Percentiles rank a stretch among this genome's conserved stretches.
Evolutionary conservation across 2,888 invertebrate species (phyloP).

Genomic region (Eristalis pertinax): DNA sequence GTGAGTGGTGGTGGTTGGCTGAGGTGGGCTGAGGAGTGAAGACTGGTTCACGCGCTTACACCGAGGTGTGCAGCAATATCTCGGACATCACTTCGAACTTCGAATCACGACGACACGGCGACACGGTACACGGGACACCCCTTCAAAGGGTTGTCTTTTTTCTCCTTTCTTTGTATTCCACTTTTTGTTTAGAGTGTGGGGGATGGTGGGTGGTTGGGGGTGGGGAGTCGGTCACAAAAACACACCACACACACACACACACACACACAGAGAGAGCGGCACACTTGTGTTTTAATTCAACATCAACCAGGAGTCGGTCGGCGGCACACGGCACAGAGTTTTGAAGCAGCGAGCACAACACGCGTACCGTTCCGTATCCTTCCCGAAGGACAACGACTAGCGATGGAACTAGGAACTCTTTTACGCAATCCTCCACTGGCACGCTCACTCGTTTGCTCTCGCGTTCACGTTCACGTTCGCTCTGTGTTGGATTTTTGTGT

Average conservation of each 20-base stretch:
- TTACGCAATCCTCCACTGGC: constrained; percentile 70
- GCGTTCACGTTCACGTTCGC: too few relatives aligned
- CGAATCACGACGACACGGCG: background rate
- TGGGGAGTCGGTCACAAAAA: background rate
- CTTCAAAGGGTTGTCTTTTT: background rate
- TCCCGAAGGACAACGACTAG: constrained; percentile 57
- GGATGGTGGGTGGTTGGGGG: too few relatives aligned
- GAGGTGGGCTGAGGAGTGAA: background rate
- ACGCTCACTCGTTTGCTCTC: constrained; percentile 18
- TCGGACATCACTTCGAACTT: background rate
- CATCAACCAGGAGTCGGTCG: background rate
- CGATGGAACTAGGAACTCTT: constrained; percentile 55
- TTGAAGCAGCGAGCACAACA: background rate
- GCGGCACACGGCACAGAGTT: background rate
- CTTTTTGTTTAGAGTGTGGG: background rate
- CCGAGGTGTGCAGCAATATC: background rate
- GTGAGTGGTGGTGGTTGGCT: background rate
- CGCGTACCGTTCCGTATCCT: constrained; percentile 59
- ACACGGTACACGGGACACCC: background rate
- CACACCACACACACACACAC: background rate
- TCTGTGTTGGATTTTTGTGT: constrained; percentile 8
- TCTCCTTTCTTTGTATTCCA: too few relatives aligned
- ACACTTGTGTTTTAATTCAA: background rate
- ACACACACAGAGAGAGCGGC: background rate
- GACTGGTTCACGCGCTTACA: background rate